Evolutionary conservation across 2,888 invertebrate genomes (phyloP), one percentile per base, ranked within the genome.

Genomic region (Euzophera pinguis): DNA sequence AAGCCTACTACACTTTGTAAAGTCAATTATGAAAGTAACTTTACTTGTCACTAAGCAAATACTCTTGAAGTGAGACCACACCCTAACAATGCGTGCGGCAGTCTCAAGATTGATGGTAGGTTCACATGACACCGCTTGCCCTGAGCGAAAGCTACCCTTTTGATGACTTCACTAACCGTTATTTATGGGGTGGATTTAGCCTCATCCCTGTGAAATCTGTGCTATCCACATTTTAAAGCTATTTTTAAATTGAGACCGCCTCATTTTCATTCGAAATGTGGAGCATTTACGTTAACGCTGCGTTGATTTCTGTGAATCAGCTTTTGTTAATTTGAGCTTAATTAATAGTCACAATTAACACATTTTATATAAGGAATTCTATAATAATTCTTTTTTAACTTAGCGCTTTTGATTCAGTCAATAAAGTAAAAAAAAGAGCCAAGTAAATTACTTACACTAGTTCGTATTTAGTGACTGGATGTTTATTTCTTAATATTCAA

Each of bases 111-210:
- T 87, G 85, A 88, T 88, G 81, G 83, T 71, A 73, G 83, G 82
- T 86, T 87, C 84, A 85, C 87, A 88, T 87, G 88, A 83, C 85
- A 87, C 75, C 73, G 78, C 77, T 76, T 77, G 76, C 79, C 81
- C 81, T 77, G 76, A 78, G 72, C 78, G 67, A 80, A 78, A 77
- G 72, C 75, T 79, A 81, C 85, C 87, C 87, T 85, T 85, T 82
- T 86, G 88, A 89, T 83, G 85, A 87, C 87, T 89, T 85, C 81
- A 87, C 86, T 88, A 86, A 84, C 84, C 72, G 81, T 84, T 83
- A 87, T 88, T 86, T 86, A 87, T 84, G 78, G 78, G 71, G 62
- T 64, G 78, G 83, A 77, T 86, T 82, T 78, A 68, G 75, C 71
- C 71, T 76, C 75, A 83, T 81, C 78, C 77, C 71, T 66, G 66